Conservation (phyloP, 92 coral and sea anemone species). For the Porites cylindrica region DNA sequence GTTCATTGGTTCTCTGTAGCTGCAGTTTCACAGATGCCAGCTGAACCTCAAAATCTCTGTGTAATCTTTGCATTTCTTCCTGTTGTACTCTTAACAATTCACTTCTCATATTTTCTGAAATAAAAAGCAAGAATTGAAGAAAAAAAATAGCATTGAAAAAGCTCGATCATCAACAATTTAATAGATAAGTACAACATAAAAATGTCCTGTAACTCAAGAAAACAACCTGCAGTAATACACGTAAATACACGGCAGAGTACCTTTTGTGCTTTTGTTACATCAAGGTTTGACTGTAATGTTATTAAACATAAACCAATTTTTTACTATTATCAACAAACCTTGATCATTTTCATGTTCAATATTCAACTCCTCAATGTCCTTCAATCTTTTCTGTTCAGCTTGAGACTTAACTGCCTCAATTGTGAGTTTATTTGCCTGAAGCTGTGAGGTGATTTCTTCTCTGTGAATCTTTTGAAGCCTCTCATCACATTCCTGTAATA, state of each 20-base stretch:
- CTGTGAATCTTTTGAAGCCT: slow-evolving; percentile 64
- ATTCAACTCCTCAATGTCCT: slow-evolving; percentile 73
- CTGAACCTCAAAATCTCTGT: slow-evolving; percentile 90
- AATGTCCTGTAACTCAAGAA: too few species aligned
- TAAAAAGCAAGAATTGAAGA: not conserved
- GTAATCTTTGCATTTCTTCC: slow-evolving; percentile 87
- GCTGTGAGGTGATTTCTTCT: slow-evolving; percentile 78
- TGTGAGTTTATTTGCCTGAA: slow-evolving; percentile 92
- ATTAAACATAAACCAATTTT: not conserved
- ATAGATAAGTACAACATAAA: too few species aligned
- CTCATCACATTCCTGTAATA: slow-evolving; percentile 76
- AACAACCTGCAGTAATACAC: too few species aligned
- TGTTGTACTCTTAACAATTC: slow-evolving; percentile 90
- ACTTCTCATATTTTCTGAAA: slow-evolving; percentile 71
- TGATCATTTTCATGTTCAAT: slow-evolving; percentile 83
- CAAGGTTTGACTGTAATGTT: too few species aligned
- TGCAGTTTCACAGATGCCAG: slow-evolving; percentile 86
- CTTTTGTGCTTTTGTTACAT: too few species aligned
- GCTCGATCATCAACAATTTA: too few species aligned
- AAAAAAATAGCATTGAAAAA: not conserved
- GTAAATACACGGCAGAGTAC: too few species aligned
- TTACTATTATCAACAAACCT: slow-evolving; percentile 49
- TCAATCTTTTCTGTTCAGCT: slow-evolving; percentile 64
- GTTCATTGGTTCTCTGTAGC: slow-evolving; percentile 82
- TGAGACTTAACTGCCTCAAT: slow-evolving; percentile 91